phyloP scores from a whole-genome alignment of 92 coral and sea anemone species.

The Heliopora coerulea region DNA sequence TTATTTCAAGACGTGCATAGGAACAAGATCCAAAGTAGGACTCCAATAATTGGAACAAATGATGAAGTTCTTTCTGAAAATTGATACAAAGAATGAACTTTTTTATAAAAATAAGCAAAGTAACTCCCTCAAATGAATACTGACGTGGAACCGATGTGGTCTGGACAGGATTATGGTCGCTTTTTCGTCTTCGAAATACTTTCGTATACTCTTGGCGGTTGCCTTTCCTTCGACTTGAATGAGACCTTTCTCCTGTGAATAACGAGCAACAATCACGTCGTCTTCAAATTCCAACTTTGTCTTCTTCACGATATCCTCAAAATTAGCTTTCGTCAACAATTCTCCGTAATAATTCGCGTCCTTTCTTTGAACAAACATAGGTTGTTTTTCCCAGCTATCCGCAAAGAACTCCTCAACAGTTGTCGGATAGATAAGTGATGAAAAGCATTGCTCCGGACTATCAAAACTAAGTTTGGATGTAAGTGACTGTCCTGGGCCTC shows the following conservation, averaged over 20 bases:
- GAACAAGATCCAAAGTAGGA: constrained; percentile 70
- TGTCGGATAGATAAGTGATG: constrained; percentile 69
- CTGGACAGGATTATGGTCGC: constrained; percentile 77
- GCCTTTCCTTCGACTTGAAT: constrained; percentile 61
- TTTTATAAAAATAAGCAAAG: too few species aligned
- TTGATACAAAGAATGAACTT: neutral
- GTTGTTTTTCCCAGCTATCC: constrained; percentile 89
- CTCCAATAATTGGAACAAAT: constrained; percentile 65
- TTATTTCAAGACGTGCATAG: constrained; percentile 69
- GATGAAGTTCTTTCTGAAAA: constrained; percentile 71
- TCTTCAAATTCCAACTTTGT: constrained; percentile 65
- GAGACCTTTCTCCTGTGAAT: constrained; percentile 63
- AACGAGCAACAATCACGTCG: constrained; percentile 71
- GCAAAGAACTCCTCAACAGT: constrained; percentile 64
- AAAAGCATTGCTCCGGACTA: constrained; percentile 60
- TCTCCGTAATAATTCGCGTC: constrained; percentile 69
- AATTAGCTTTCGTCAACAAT: constrained; percentile 59
- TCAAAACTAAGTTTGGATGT: constrained; percentile 62
- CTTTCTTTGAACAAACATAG: constrained; percentile 65
- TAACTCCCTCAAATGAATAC: too few species aligned
- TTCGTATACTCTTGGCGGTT: constrained; percentile 49
- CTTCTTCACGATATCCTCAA: constrained; percentile 65
- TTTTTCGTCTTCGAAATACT: constrained; percentile 61
- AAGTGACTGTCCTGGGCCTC: constrained; percentile 27
- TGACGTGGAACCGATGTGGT: constrained; percentile 87